These are phyloP conservation scores for Microtus pennsylvanicus DNA, from an alignment of 2,113 vertebrate genomes.

Conservation along the genomic window DNA sequence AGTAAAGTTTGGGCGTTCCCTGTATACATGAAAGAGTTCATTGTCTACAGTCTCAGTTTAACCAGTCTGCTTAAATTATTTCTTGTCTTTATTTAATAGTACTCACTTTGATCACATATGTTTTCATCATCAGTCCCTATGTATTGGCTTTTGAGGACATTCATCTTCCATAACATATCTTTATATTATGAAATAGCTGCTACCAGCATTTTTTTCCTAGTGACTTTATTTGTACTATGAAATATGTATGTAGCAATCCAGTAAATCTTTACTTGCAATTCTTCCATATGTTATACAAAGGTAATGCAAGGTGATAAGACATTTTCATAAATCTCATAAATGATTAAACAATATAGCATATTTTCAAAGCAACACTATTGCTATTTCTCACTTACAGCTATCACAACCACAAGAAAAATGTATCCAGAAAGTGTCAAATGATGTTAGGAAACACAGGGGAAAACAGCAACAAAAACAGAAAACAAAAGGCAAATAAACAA, in stretches of 20 bases:
- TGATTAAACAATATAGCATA: not conserved
- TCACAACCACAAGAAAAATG: not conserved
- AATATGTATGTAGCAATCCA: not conserved
- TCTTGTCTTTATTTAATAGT: accelerated
- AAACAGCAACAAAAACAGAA: not conserved
- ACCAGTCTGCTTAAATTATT: accelerated
- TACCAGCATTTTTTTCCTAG: not conserved
- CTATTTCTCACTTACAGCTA: too few species aligned
- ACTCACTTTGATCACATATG: not conserved
- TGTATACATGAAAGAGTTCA: accelerated
- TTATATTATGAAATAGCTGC: not conserved
- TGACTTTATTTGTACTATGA: not conserved
- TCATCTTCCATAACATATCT: not conserved
- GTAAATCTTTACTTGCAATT: not conserved
- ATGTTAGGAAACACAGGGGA: too few species aligned
- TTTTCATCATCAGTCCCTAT: not conserved
- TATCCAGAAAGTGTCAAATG: not conserved
- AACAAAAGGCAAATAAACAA: too few species aligned
- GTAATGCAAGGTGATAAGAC: too few species aligned
- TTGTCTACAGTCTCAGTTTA: accelerated
- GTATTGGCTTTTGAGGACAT: not conserved
- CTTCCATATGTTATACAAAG: not conserved
- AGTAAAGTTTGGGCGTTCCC: not conserved
- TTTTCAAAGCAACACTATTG: not conserved
- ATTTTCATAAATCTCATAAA: not conserved